Conservation (phyloP, 1,140 invertebrate genomes). For the Temnothorax longispinosus region DNA sequence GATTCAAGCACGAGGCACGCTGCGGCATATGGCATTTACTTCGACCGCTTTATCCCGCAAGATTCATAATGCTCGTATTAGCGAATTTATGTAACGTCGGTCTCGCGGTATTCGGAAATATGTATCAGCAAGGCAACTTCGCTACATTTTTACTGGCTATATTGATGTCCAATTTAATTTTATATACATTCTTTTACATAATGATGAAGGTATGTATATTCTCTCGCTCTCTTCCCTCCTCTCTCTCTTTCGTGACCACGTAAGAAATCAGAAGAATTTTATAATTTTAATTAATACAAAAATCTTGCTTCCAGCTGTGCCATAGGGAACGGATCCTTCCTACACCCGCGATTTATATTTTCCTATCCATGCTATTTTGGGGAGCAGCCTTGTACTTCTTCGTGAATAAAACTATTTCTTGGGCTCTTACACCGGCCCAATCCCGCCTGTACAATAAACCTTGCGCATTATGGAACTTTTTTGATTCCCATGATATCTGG, state of each 20-base stretch:
- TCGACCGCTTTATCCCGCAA: slow-evolving; percentile 81
- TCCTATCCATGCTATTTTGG: slow-evolving; percentile 90
- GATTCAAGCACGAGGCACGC: slow-evolving; percentile 78
- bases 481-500: slow-evolving; percentile 96
- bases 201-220: slow-evolving; percentile 91
- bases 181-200: slow-evolving; percentile 95
- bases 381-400: slow-evolving; percentile 91
- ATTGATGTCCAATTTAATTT: slow-evolving; percentile 93
- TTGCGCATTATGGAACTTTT: slow-evolving; percentile 92
- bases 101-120: slow-evolving; percentile 89
- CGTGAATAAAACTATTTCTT: slow-evolving; percentile 91
- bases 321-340: slow-evolving; percentile 89
- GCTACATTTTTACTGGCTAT: slow-evolving; percentile 93
- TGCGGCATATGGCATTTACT: slow-evolving; percentile 77
- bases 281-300: slow-evolving; percentile 2
- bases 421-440: slow-evolving; percentile 92
- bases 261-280: background rate
- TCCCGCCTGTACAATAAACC: slow-evolving; percentile 91
- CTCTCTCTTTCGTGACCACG: background rate
- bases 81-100: slow-evolving; percentile 92
- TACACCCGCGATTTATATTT: slow-evolving; percentile 89
- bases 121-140: slow-evolving; percentile 91
- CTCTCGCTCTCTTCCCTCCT: background rate
- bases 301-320: slow-evolving; percentile 86
- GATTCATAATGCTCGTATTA: slow-evolving; percentile 87